A percentile compares a stretch with the other conserved stretches of the same genome.
phyloP scores from a whole-genome alignment of 2,888 invertebrate species.

The Celastrina argiolus region DNA sequence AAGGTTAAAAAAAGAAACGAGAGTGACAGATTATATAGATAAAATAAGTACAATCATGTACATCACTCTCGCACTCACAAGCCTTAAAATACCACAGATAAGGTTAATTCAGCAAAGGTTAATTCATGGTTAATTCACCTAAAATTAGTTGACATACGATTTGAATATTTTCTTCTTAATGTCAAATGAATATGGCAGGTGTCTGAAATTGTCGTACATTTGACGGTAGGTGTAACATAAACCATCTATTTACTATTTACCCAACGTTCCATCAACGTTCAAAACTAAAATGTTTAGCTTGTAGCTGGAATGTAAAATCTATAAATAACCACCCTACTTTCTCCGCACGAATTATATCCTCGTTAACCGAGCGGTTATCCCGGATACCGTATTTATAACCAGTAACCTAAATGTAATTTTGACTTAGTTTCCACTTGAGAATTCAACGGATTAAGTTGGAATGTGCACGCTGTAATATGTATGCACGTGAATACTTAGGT shows the following conservation, averaged over 20 bases:
- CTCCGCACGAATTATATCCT: conserved; percentile 11
- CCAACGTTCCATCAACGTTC: neutral
- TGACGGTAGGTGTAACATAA: neutral
- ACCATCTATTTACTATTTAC: neutral
- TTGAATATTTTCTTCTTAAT: neutral
- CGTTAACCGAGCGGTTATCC: conserved; percentile 6
- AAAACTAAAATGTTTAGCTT: neutral
- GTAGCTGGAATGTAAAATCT: conserved; percentile 2
- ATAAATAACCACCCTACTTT: conserved; percentile 18
- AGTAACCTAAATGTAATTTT: conserved; percentile 13
- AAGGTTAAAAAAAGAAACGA: too few species aligned
- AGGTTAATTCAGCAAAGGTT: too few species aligned
- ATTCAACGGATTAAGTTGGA: neutral
- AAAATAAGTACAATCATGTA: too few species aligned
- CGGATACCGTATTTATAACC: conserved; percentile 7
- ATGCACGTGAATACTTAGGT: too few species aligned
- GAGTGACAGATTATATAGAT: too few species aligned
- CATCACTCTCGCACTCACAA: too few species aligned
- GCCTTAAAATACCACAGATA: too few species aligned
- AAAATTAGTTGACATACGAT: too few species aligned
- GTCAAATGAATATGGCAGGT: neutral
- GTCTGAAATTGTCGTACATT: neutral
- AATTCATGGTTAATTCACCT: too few species aligned
- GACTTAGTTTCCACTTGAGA: neutral
- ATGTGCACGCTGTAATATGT: too few species aligned